Evolutionary conservation across 2,888 invertebrate species (phyloP), one percentile per base, ranked within the genome.

Genomic region (Aphodius sticticus): DNA sequence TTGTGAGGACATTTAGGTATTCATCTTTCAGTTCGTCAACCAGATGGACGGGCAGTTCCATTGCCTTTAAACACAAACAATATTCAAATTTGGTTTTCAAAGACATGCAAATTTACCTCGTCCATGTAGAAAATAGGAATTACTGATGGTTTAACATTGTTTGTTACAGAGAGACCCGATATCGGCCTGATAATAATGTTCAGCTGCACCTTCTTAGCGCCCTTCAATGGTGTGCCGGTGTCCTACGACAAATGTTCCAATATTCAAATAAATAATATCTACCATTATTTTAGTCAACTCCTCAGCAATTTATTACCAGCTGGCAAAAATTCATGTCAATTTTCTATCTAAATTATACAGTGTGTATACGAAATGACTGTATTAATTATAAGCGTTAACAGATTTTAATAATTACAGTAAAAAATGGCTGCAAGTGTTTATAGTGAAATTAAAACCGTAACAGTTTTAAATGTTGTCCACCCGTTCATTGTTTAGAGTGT

Each of bases 151-250:
- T 9, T 78, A 15, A 81, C 38, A 15, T 75, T 71, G 37, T 72
- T 16, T 35, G 81, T 81, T 12, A 78, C 26, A 14, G 26, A 7
- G 7, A 81, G 69, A 15, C 70, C 69, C 26, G 71, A n/a, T 6
- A 94, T 88, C 26, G 90, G 90, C 78, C 92, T 90, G 82, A 93
- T 85, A 85, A 94, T 93, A 86, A 94, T 91, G 85, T 94, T 95
- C 85, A 94, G 94, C 85, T 95, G 95, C 0, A 93, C 92, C 76
- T 93, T 89, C 87, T 94, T 94, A 0, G 91, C 91, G 2, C 92
- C 93, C 80, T 91, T 90, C 5, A 94, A 83, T 0, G 94, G 92
- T 0, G 91, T 91, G 6, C 94, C 94, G 0, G 93, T 93, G 80
- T 83, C 86, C 87, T 81, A 77, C 82, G 82, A 79, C 77, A 70